These are phyloP conservation scores for Melanotaenia parkinsoni DNA, from an alignment of 2,797 vertebrate species.

Conservation along the genomic window DNA sequence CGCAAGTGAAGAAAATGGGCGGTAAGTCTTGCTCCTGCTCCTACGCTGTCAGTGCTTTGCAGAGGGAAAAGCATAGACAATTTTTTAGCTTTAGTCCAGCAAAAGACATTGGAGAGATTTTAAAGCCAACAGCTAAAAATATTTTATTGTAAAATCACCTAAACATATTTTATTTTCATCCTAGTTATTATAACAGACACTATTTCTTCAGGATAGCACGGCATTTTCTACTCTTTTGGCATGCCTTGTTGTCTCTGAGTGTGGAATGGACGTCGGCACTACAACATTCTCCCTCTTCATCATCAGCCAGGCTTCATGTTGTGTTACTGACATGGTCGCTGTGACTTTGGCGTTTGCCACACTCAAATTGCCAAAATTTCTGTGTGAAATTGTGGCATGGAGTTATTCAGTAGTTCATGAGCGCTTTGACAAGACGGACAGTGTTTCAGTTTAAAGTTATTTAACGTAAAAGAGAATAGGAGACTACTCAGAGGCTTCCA, in stretches of 20 bases:
- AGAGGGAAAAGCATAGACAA: slow-evolving; percentile 71
- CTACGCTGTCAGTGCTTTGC: slow-evolving; percentile 82
- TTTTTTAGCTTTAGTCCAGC: slow-evolving; percentile 63
- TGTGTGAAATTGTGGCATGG: not conserved
- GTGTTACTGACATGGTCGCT: slow-evolving; percentile 50
- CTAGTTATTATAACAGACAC: not conserved
- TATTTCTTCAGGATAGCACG: not conserved
- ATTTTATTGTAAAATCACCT: slow-evolving; percentile 5
- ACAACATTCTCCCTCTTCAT: slow-evolving; percentile 77
- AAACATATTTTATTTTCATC: not conserved
- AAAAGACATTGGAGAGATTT: slow-evolving; percentile 31
- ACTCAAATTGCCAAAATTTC: not conserved
- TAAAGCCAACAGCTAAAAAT: slow-evolving; percentile 3
- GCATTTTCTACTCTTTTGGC: slow-evolving; percentile 23
- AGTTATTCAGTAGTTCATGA: slow-evolving; percentile 17
- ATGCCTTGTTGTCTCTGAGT: slow-evolving; percentile 62
- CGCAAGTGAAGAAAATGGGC: slow-evolving; percentile 65
- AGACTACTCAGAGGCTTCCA: slow-evolving; percentile 56
- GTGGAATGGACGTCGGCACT: slow-evolving; percentile 79
- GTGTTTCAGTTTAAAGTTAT: slow-evolving; percentile 49
- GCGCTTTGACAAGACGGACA: slow-evolving; percentile 4
- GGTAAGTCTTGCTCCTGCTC: slow-evolving; percentile 73
- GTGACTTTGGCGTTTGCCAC: not conserved
- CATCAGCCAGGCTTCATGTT: slow-evolving; percentile 63
- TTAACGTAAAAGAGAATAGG: slow-evolving; percentile 40